Percentiles rank a stretch among this genome's conserved stretches.
phyloP scores from a whole-genome alignment of 2,888 invertebrate species.

The Rhopalosiphum nymphaeae region DNA sequence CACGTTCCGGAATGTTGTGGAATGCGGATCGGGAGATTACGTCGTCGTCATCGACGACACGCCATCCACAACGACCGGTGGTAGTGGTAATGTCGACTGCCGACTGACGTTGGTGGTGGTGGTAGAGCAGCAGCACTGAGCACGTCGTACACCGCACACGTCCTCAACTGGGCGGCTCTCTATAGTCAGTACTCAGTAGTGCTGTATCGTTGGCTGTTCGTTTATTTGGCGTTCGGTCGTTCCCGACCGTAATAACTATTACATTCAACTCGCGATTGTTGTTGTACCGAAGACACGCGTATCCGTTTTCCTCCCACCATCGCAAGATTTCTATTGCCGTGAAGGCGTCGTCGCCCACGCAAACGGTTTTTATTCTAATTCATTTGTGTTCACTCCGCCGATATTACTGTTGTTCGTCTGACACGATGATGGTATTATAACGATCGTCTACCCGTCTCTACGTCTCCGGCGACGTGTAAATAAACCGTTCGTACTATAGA shows the following conservation, averaged over 20 bases:
- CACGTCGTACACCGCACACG: neutral
- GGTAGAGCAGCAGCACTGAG: neutral
- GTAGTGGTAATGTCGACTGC: neutral
- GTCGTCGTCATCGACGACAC: neutral
- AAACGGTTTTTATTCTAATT: constrained; percentile 10
- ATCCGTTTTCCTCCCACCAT: neutral
- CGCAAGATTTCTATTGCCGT: neutral
- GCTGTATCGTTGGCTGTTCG: neutral
- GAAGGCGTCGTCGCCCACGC: constrained; percentile 54
- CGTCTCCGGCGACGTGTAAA: neutral
- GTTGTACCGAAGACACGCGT: neutral
- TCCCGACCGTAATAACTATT: neutral
- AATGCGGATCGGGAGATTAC: constrained; percentile 59
- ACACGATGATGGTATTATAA: neutral
- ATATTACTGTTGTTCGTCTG: neutral
- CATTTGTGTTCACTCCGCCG: neutral
- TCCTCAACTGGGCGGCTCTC: neutral
- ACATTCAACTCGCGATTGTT: neutral
- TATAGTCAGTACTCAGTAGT: neutral
- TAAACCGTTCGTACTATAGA: neutral
- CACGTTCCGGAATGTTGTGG: constrained; percentile 52
- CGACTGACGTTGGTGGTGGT: neutral
- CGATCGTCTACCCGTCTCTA: neutral
- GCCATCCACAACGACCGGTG: neutral
- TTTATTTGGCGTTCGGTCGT: too few relatives aligned